A percentile compares a stretch with the other conserved stretches of the same genome.
Conservation (phyloP, 2,888 invertebrate species). For the Microplitis deprimator region DNA sequence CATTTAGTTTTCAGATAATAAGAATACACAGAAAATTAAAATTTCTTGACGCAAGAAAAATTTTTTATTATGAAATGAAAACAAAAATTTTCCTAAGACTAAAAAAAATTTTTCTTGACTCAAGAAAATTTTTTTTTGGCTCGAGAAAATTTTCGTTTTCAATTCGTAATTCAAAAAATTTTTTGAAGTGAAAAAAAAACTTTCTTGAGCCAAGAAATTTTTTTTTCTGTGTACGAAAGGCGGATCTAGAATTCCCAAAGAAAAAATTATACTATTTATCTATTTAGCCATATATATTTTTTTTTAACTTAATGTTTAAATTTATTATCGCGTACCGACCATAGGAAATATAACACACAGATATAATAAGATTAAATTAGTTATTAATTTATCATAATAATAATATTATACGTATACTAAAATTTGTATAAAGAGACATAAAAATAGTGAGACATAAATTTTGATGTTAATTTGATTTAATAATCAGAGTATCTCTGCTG, state of each 20-base stretch:
- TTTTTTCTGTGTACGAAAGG: neutral
- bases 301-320: slow-evolving; percentile 6
- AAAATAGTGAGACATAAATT: slow-evolving; percentile 31
- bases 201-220: no score
- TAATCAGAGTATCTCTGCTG: neutral
- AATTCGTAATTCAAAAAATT: no score
- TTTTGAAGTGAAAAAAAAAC: no score
- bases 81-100: no score
- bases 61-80: no score
- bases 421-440: neutral
- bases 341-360: neutral
- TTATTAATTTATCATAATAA: slow-evolving; percentile 10
- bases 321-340: neutral
- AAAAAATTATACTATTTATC: neutral
- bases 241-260: slow-evolving; percentile 5
- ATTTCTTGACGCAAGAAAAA: no score
- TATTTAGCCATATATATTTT: slow-evolving; percentile 11
- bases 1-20: neutral
- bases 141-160: no score
- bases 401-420: neutral
- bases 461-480: slow-evolving; percentile 12
- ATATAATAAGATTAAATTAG: neutral
- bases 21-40: neutral
- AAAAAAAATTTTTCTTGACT: no score
- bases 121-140: no score